These are phyloP conservation scores for Tapirus terrestris DNA, from an alignment of 2,113 vertebrate genomes.

Conservation along the genomic window DNA sequence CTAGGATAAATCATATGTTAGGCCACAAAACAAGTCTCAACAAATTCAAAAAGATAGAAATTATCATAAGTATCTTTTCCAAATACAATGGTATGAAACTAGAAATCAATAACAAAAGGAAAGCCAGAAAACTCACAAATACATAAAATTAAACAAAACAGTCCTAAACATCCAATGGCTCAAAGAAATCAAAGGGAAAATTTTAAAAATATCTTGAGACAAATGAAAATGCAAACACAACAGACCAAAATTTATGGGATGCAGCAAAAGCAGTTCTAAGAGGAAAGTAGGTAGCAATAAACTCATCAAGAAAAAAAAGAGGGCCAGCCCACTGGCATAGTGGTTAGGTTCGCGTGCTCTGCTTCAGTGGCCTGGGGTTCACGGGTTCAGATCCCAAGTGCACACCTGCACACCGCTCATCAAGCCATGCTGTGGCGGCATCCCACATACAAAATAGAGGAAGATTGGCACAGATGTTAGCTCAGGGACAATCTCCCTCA, in stretches of 20 bases:
- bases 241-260: not conserved
- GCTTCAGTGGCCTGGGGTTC: too few species aligned
- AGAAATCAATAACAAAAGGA: not conserved
- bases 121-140: not conserved
- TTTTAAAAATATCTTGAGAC: not conserved
- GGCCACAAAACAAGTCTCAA: not conserved
- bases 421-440: too few species aligned
- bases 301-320: too few species aligned
- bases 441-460: too few species aligned
- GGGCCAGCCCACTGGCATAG: too few species aligned
- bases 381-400: too few species aligned
- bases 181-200: not conserved
- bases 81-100: not conserved
- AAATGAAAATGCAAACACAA: not conserved
- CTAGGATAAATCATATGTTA: not conserved
- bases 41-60: not conserved
- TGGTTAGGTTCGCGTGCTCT: too few species aligned
- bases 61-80: not conserved
- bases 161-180: not conserved
- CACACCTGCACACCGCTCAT: too few species aligned
- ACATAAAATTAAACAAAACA: conserved; percentile 16
- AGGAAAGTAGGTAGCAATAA: not conserved
- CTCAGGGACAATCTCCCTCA: too few species aligned
- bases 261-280: not conserved
- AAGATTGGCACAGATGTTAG: too few species aligned